These are phyloP conservation scores for Collichthys lucidus DNA, from an alignment of 2,113 vertebrate species.

Conservation along the genomic window DNA sequence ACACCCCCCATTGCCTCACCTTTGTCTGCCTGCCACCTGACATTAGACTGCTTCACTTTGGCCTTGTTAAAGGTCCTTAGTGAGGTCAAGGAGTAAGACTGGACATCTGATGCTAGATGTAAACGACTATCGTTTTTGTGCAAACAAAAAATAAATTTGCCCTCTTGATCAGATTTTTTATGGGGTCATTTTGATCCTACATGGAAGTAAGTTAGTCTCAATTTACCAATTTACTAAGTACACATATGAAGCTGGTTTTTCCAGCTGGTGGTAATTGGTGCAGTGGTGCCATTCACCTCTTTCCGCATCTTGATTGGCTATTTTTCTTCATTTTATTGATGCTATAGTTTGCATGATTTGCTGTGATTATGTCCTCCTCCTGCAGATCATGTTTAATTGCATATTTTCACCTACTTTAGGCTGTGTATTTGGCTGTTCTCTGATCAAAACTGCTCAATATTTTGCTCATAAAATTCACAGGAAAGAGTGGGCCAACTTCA, in stretches of 20 bases:
- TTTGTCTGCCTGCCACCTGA: conserved; percentile 81
- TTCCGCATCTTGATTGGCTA: not conserved
- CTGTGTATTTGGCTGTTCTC: not conserved
- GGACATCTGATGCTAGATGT: conserved; percentile 45
- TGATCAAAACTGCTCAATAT: conserved; percentile 10
- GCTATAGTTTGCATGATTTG: not conserved
- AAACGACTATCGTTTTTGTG: conserved; percentile 30
- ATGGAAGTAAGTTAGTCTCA: not conserved
- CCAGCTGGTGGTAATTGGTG: not conserved
- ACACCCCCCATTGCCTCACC: conserved; percentile 70
- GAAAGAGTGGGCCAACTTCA: not conserved
- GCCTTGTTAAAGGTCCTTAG: conserved; percentile 58
- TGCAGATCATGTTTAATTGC: not conserved
- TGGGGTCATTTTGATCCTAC: not conserved
- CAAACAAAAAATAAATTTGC: conserved; percentile 27
- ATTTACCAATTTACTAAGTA: not conserved
- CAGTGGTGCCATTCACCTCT: not conserved
- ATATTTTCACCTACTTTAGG: not conserved
- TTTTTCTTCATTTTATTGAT: not conserved
- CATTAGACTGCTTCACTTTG: conserved; percentile 71
- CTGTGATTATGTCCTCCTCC: not conserved
- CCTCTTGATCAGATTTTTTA: not conserved
- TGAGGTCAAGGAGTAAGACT: conserved; percentile 56
- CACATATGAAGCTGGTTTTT: not conserved
- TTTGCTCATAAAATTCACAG: not conserved